A percentile compares a stretch with the other conserved stretches of the same genome.
Conservation (phyloP, 2,888 invertebrate genomes). For the Alviniconcha strummeri region DNA sequence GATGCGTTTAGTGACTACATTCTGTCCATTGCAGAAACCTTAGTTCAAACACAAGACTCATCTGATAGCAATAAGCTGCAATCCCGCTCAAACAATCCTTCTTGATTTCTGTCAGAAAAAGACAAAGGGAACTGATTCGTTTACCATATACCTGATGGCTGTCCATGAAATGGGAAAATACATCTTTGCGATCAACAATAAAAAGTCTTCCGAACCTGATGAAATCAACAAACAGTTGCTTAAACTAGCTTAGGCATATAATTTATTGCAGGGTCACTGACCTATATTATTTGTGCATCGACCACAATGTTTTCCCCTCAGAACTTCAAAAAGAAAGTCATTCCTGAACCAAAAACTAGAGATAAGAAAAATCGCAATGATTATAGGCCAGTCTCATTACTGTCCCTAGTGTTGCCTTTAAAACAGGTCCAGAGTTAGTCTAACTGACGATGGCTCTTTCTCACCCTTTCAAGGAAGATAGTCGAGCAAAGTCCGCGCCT, state of each 20-base stretch:
- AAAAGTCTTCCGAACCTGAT: neutral
- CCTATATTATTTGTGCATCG: neutral
- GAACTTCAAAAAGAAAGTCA: neutral
- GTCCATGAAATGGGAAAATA: neutral
- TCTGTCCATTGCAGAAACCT: neutral
- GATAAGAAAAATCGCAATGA: neutral
- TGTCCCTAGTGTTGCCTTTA: neutral
- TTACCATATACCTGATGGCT: neutral
- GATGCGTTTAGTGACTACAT: neutral
- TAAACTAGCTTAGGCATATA: neutral
- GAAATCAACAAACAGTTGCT: neutral
- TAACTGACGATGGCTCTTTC: too few relatives aligned
- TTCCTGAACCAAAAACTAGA: neutral
- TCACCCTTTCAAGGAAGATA: neutral
- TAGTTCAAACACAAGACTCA: neutral
- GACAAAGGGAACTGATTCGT: neutral
- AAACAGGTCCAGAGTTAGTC: too few relatives aligned
- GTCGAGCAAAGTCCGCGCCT: neutral
- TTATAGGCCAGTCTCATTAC: neutral
- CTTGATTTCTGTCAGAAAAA: neutral
- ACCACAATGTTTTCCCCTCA: neutral
- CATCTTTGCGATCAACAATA: neutral
- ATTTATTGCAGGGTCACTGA: neutral
- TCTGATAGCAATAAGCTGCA: neutral
- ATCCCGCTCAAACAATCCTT: neutral